Percentiles rank a stretch among this genome's conserved stretches.
Evolutionary conservation across 2,888 invertebrate genomes (phyloP).

Genomic region (Tenthredo distinguenda): DNA sequence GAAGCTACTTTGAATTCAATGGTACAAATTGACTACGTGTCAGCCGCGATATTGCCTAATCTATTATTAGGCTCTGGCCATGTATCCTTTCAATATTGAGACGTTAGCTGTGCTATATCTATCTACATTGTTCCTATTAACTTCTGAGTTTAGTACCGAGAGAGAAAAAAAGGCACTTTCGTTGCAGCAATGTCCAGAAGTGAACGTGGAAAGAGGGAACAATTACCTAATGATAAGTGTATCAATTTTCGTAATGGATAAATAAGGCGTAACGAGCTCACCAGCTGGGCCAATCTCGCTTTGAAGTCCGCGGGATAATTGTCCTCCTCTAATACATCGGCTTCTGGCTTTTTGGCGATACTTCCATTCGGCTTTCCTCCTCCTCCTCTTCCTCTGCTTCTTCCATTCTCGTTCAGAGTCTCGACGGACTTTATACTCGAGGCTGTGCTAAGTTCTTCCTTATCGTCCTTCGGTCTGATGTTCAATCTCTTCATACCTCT

Average conservation of each 20-base stretch:
- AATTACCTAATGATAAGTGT: background rate
- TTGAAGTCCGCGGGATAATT: slow-evolving; percentile 75
- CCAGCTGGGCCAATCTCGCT: slow-evolving; percentile 72
- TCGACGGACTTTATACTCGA: slow-evolving; percentile 40
- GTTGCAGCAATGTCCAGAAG: background rate
- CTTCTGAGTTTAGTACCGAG: background rate
- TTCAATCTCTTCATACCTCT: slow-evolving; percentile 59
- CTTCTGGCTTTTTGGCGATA: slow-evolving; percentile 57
- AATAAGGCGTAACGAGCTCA: slow-evolving; percentile 59
- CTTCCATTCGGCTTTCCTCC: background rate
- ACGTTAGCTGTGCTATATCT: background rate
- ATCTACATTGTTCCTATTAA: background rate
- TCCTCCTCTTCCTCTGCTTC: slow-evolving; percentile 69
- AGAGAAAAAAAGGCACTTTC: background rate
- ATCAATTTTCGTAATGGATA: slow-evolving; percentile 8
- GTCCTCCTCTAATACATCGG: slow-evolving; percentile 65
- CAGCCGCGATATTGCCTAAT: slow-evolving; percentile 14
- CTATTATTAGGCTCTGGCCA: slow-evolving; percentile 28
- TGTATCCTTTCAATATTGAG: slow-evolving; percentile 19
- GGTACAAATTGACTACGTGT: slow-evolving; percentile 40
- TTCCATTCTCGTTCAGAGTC: slow-evolving; percentile 48
- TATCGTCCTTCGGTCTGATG: slow-evolving; percentile 54
- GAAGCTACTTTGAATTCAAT: slow-evolving; percentile 27
- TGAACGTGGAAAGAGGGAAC: background rate
- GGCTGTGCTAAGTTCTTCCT: slow-evolving; percentile 53